These are phyloP conservation scores for Melieria crassipennis DNA, from an alignment of 2,888 invertebrate genomes.

Conservation along the genomic window DNA sequence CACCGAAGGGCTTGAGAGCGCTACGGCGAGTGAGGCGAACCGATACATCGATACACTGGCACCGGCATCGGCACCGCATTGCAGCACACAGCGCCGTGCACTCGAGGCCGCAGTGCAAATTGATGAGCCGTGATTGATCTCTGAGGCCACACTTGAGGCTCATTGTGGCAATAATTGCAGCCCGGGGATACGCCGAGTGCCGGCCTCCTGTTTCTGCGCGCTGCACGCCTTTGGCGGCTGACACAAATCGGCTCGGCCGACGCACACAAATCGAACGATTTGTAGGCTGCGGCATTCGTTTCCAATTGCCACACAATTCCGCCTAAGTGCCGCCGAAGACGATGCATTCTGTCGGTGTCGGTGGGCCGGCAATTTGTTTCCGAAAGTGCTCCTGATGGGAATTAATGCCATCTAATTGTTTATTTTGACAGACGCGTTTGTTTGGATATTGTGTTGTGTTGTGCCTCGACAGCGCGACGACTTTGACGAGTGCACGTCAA, in stretches of 20 bases:
- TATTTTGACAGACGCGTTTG: slow-evolving; percentile 57
- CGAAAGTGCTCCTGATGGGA: slow-evolving; percentile 58
- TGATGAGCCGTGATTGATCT: slow-evolving; percentile 64
- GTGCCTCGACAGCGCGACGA: slow-evolving; percentile 6
- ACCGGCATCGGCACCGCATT: slow-evolving; percentile 23
- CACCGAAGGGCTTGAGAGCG: slow-evolving; percentile 37
- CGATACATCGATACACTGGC: not conserved
- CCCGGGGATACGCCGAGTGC: slow-evolving; percentile 33
- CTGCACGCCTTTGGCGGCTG: slow-evolving; percentile 20
- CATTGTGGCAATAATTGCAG: slow-evolving; percentile 52
- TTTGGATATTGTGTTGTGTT: slow-evolving; percentile 24
- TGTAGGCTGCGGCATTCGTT: slow-evolving; percentile 45
- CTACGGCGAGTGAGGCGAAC: slow-evolving; percentile 8
- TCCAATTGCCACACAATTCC: slow-evolving; percentile 47
- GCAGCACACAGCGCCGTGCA: slow-evolving; percentile 29
- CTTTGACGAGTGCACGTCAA: slow-evolving; percentile 41
- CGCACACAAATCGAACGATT: slow-evolving; percentile 32
- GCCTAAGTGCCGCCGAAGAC: slow-evolving; percentile 25
- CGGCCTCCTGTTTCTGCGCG: slow-evolving; percentile 12
- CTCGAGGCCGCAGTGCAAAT: slow-evolving; percentile 40
- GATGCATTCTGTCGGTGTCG: slow-evolving; percentile 1
- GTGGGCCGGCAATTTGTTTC: slow-evolving; percentile 49
- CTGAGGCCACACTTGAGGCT: slow-evolving; percentile 59
- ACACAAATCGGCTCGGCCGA: not conserved
- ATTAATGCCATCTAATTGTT: slow-evolving; percentile 54